A percentile compares a stretch with the other conserved stretches of the same genome.
phyloP scores from a whole-genome alignment of 2,888 invertebrate species.

The Phanerotoma sp. region DNA sequence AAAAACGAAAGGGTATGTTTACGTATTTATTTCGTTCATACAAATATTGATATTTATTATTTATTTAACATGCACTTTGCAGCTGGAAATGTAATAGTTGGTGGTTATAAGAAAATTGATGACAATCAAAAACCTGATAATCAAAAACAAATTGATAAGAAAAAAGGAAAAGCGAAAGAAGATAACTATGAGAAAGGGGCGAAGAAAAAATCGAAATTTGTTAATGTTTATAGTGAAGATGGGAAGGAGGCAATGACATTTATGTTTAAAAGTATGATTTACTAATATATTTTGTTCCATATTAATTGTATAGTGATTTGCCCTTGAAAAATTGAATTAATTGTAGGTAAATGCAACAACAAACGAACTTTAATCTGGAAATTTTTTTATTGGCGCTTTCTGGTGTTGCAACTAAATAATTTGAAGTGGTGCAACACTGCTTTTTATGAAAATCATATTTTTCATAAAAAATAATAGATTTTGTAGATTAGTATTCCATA shows the following conservation, averaged over 20 bases:
- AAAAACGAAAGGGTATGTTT: slow-evolving; percentile 29
- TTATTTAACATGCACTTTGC: slow-evolving; percentile 32
- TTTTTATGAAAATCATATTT: too few species aligned
- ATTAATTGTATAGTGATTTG: too few species aligned
- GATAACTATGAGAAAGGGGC: slow-evolving; percentile 36
- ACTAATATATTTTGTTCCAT: background rate
- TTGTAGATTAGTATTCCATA: too few species aligned
- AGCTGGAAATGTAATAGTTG: slow-evolving; percentile 31
- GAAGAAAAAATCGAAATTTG: slow-evolving; percentile 72
- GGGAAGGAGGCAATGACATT: slow-evolving; percentile 61
- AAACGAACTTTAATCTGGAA: too few species aligned
- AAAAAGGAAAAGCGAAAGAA: slow-evolving; percentile 43
- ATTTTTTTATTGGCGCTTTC: too few species aligned
- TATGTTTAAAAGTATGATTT: slow-evolving; percentile 57
- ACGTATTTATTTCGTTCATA: background rate
- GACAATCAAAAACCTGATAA: slow-evolving; percentile 22
- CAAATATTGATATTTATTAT: background rate
- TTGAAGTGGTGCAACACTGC: too few species aligned
- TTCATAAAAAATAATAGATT: too few species aligned
- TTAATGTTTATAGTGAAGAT: slow-evolving; percentile 73
- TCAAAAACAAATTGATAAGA: slow-evolving; percentile 48
- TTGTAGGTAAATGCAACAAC: too few species aligned
- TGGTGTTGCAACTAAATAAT: too few species aligned
- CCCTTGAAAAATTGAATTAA: too few species aligned
- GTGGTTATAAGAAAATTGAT: slow-evolving; percentile 47